Percentiles rank a stretch among this genome's conserved stretches.
Evolutionary conservation across 2,113 vertebrate species (phyloP).

Genomic region (Pantherophis guttatus): DNA sequence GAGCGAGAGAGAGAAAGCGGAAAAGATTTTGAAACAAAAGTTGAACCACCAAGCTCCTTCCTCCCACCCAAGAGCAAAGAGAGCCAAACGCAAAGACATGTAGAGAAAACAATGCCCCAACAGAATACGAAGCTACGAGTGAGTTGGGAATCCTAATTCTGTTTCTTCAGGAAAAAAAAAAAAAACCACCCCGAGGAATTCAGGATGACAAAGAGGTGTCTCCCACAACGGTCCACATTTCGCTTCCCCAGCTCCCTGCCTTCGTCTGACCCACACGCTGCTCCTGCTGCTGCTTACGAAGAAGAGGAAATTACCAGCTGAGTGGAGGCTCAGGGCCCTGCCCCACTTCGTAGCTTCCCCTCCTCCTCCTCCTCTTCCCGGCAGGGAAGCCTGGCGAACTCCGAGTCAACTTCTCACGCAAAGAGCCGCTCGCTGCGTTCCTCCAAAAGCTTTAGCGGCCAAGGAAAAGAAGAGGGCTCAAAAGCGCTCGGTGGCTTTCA

Average conservation of each 20-base stretch:
- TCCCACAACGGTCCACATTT: not conserved
- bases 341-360: not conserved
- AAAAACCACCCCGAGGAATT: not conserved
- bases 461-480: not conserved
- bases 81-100: not conserved
- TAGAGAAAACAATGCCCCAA: not conserved
- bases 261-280: not conserved
- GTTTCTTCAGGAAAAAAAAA: not conserved
- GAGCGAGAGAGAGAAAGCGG: not conserved
- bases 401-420: constrained; percentile 17
- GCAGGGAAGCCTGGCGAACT: constrained; percentile 3
- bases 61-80: not conserved
- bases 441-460: not conserved
- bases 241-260: not conserved
- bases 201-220: not conserved
- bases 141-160: not conserved
- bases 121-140: no score
- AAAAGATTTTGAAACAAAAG: not conserved
- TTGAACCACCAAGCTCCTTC: not conserved
- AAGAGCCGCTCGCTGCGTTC: not conserved
- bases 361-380: constrained; percentile 4
- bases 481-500: no score
- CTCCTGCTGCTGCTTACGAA: not conserved
- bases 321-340: not conserved
- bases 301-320: not conserved